Percentiles rank a stretch among this genome's conserved stretches.
phyloP scores from a whole-genome alignment of 1,140 invertebrate genomes.

The Semibalanus balanoides region DNA sequence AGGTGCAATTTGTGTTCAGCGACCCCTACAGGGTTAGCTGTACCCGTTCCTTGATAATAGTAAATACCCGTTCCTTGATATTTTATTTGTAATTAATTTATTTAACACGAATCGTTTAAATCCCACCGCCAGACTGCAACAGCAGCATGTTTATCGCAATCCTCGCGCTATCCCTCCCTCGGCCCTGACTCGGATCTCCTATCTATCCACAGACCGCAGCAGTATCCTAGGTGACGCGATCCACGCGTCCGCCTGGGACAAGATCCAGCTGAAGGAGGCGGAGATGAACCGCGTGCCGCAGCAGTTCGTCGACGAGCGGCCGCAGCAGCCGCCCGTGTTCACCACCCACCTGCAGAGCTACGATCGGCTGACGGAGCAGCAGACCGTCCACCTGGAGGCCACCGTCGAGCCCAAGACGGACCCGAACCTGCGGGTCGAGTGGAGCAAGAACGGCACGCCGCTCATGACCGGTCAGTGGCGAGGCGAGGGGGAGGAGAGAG shows the following conservation, averaged over 20 bases:
- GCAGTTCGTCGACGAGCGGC: constrained; percentile 61
- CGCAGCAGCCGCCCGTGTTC: constrained; percentile 59
- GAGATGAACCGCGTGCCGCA: constrained; percentile 74
- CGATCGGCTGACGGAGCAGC: constrained; percentile 73
- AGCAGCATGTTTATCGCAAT: too few species aligned
- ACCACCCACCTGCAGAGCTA: constrained; percentile 75
- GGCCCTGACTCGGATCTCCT: too few species aligned
- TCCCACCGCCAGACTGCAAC: too few species aligned
- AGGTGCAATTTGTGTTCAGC: too few species aligned
- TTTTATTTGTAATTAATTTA: too few species aligned
- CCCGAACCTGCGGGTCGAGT: constrained; percentile 82
- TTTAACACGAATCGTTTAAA: too few species aligned
- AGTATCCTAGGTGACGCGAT: constrained; percentile 62
- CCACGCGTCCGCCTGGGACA: constrained; percentile 74
- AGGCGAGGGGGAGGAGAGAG: not conserved
- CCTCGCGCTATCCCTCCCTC: too few species aligned
- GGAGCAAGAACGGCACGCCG: constrained; percentile 84
- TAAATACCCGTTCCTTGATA: too few species aligned
- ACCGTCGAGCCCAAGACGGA: constrained; percentile 78
- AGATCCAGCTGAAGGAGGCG: constrained; percentile 73
- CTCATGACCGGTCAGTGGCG: constrained; percentile 67
- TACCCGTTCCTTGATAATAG: too few species aligned
- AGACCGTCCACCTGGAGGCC: constrained; percentile 82
- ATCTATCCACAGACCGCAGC: constrained; percentile 33
- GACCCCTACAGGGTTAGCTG: too few species aligned